Percentiles rank a stretch among this genome's conserved stretches.
These are phyloP conservation scores for Onychomys leucogaster DNA, from an alignment of 2,797 vertebrate genomes.

Conservation along the genomic window DNA sequence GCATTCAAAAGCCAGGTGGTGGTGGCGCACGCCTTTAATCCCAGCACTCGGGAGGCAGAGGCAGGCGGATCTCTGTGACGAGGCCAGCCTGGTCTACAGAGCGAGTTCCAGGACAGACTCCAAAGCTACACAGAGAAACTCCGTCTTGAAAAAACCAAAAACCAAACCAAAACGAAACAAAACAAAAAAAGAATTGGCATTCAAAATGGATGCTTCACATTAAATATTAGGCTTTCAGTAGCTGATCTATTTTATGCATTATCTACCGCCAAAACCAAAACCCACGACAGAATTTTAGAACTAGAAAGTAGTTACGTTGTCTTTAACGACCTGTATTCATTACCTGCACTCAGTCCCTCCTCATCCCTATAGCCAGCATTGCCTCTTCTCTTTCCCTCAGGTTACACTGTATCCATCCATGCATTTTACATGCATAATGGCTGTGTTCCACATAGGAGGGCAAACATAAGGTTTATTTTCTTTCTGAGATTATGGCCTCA, in stretches of 20 bases:
- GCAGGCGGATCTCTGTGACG: no score
- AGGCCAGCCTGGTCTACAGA: no score
- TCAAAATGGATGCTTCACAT: no score
- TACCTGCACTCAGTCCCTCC: neutral
- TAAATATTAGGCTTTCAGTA: neutral
- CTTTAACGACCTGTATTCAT: no score
- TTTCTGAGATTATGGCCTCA: neutral
- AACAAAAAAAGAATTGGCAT: neutral
- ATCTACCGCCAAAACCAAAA: neutral
- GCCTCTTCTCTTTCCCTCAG: neutral
- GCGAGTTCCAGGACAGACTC: no score
- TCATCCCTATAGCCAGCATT: neutral
- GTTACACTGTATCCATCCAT: neutral
- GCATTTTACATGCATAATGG: neutral
- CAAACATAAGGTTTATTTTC: neutral
- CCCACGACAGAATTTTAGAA: neutral
- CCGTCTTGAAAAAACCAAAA: no score
- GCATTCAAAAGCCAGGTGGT: no score
- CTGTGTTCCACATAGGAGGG: neutral
- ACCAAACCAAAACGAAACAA: no score
- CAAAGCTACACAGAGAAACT: no score
- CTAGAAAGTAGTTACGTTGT: neutral
- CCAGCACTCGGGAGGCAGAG: no score
- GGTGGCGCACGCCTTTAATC: no score
- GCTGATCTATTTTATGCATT: neutral